Evolutionary conservation across 2,888 invertebrate genomes (phyloP), one percentile per base, ranked within the genome.

Genomic region (Hirtodrosophila histrioides): DNA sequence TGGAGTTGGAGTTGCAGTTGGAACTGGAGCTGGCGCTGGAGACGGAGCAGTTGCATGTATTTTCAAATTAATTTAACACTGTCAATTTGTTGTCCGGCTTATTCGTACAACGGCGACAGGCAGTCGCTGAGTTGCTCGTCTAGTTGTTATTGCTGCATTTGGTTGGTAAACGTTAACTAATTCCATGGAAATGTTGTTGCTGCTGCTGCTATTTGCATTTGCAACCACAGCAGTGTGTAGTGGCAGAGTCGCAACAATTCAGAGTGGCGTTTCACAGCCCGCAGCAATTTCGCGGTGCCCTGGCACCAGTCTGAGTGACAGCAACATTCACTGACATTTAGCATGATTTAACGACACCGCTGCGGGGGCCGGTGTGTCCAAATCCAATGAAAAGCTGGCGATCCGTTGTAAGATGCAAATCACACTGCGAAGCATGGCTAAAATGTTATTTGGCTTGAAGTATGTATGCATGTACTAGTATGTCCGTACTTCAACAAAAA

Each of bases 121-220:
- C 66, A 66, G 69, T 58, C 55, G 62, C 5, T 24, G 48, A 49
- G 54, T 29, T 23, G 57, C 12, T 46, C 23, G 53, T 33, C 33
- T 46, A 50, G 65, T 57, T 75, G 56, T 64, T 64, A 56, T 68
- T 65, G 75, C 43, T 54, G 76, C 73, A 68, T 69, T 72, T 72
- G 73, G 73, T 71, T 78, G 76, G 88, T 86, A 88, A 89, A 87
- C 86, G 87, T 88, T 88, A 86, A 89, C 89, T 86, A 89, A 87
- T 87, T 88, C 88, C 73, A 88, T 86, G 88, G 87, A 81, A 87
- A 83, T 70, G 87, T 63, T 80, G 72, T 55, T 79, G 79, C 35
- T 33, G 31, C 7, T 43, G 46, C 29, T 37, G 74, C 78, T 75
- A 82, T 88, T 83, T 83, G 83, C 83, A 83, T 85, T 78, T 65